Conservation (phyloP, 2,888 invertebrate species). For the Leptinotarsa juncta region DNA sequence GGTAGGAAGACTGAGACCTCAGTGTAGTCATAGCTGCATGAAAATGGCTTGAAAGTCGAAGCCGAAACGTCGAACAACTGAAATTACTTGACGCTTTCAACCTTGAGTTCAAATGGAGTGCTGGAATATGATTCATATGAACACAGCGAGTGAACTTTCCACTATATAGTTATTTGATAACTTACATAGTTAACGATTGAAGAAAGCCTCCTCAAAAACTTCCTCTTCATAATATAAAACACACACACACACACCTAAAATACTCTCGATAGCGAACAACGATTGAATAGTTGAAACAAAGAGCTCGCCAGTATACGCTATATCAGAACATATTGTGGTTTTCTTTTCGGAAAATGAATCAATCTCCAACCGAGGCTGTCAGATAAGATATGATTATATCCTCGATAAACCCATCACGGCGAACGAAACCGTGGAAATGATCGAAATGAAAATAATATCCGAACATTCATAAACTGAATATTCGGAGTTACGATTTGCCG, state of each 20-base stretch:
- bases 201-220: conserved; percentile 43
- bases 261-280: neutral
- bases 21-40: no score
- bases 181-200: conserved; percentile 32
- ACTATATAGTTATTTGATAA: neutral
- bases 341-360: conserved; percentile 11
- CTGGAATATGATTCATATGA: no score
- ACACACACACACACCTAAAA: conserved; percentile 7
- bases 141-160: neutral
- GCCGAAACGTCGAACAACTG: no score
- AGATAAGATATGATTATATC: neutral
- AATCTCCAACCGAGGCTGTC: neutral
- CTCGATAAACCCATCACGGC: neutral
- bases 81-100: no score
- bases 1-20: no score
- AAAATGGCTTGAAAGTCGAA: no score
- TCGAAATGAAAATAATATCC: neutral
- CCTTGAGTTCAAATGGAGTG: no score
- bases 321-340: conserved; percentile 3
- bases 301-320: neutral
- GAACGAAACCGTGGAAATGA: neutral
- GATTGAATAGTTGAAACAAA: neutral
- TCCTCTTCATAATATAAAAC: conserved; percentile 36
- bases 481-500: neutral
- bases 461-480: neutral